Conservation (phyloP, 1,140 invertebrate genomes). For the Bombus polaris region DNA sequence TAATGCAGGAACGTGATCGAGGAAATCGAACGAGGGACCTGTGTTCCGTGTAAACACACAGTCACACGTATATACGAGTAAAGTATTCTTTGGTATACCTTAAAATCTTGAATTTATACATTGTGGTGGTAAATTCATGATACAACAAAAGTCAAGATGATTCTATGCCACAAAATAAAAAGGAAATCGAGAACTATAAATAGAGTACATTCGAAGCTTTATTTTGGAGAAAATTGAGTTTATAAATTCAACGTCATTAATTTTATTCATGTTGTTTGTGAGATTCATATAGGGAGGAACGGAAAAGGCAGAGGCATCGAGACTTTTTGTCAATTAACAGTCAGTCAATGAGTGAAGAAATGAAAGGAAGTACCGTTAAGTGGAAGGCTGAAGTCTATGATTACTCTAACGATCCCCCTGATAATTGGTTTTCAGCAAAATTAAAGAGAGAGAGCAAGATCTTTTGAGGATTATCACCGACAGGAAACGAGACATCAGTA, state of each 20-base stretch:
- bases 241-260: neutral
- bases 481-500: conserved; percentile 14
- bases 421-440: neutral
- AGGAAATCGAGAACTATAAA: no score
- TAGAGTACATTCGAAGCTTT: no score
- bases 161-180: no score
- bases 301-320: neutral
- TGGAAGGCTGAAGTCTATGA: neutral
- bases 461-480: neutral
- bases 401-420: conserved; percentile 1
- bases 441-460: neutral
- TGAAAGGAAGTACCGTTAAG: conserved; percentile 2
- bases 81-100: neutral
- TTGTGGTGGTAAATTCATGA: no score
- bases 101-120: neutral
- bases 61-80: no score
- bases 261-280: neutral
- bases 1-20: conserved; percentile 55
- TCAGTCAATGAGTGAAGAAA: neutral
- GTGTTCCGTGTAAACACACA: neutral
- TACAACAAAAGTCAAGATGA: no score
- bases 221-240: no score
- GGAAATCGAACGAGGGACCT: conserved; percentile 19
- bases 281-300: neutral
- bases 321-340: neutral